These are phyloP conservation scores for Paraescarpia echinospica DNA, from an alignment of 1,140 invertebrate species.

Conservation along the genomic window DNA sequence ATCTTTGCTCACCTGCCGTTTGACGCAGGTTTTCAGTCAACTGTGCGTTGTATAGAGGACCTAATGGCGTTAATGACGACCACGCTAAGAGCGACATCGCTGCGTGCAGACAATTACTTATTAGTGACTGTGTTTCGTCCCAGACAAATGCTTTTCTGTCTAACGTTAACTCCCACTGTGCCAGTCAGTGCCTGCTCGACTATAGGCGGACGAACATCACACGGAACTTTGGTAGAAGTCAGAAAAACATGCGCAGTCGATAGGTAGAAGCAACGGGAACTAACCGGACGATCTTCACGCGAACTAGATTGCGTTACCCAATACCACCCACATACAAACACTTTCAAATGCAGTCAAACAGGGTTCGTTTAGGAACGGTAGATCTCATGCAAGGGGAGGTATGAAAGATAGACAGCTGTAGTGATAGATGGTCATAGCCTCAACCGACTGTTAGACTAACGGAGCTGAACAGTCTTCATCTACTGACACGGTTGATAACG, in stretches of 20 bases:
- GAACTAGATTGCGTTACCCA: background rate
- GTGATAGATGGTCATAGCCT: no score
- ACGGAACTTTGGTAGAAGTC: background rate
- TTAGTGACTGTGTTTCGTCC: background rate
- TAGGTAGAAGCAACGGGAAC: background rate
- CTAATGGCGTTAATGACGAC: background rate
- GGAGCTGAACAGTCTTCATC: no score
- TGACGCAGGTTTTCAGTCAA: background rate
- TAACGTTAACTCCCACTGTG: background rate
- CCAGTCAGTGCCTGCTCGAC: background rate
- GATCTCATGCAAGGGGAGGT: no score
- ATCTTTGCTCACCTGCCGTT: background rate
- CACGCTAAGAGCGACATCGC: background rate
- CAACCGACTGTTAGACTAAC: no score
- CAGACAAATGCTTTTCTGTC: background rate
- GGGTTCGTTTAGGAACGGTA: background rate
- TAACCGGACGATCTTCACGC: background rate
- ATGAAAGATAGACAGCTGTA: background rate
- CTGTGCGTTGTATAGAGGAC: background rate
- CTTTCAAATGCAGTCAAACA: background rate
- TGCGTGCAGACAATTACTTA: background rate
- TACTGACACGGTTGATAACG: no score
- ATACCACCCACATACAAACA: background rate
- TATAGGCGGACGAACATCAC: no score
- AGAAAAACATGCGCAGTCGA: background rate